Evolutionary conservation across 2,113 vertebrate species (phyloP).

Genomic region (Sigmodon hispidus): DNA sequence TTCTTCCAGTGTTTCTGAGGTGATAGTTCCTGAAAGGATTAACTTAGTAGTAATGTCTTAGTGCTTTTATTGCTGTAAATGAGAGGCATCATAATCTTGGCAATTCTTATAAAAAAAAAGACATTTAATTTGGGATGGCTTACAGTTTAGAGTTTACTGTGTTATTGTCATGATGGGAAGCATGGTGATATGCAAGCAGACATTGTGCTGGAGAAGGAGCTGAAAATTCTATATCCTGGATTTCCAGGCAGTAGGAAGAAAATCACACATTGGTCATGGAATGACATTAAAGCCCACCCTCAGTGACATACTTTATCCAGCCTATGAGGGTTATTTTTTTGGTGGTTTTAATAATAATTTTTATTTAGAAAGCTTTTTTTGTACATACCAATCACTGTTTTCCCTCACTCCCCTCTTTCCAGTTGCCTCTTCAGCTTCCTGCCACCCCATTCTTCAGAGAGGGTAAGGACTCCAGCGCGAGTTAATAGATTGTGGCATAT

Average conservation of each 20-base stretch:
- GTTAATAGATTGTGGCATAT: too few species aligned
- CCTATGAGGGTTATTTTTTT: too few species aligned
- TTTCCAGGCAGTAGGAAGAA: not conserved
- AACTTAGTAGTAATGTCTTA: not conserved
- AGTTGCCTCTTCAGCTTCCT: too few species aligned
- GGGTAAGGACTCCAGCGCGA: too few species aligned
- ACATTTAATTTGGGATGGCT: not conserved
- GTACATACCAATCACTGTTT: too few species aligned
- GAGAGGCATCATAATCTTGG: not conserved
- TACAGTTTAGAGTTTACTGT: too few species aligned
- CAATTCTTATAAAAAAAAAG: not conserved
- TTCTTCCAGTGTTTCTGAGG: not conserved
- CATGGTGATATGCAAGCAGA: not conserved
- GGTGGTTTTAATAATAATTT: too few species aligned
- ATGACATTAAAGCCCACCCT: not conserved
- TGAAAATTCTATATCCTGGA: not conserved
- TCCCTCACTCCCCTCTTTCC: too few species aligned
- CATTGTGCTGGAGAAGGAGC: not conserved
- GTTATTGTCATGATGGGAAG: not conserved
- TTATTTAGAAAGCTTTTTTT: too few species aligned
- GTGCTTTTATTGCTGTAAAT: not conserved
- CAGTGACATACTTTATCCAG: not conserved
- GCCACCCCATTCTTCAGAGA: too few species aligned
- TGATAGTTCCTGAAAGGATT: not conserved
- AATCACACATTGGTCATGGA: too few species aligned